phyloP scores from a whole-genome alignment of 2,113 vertebrate genomes.

The Myiagra hebetior region DNA sequence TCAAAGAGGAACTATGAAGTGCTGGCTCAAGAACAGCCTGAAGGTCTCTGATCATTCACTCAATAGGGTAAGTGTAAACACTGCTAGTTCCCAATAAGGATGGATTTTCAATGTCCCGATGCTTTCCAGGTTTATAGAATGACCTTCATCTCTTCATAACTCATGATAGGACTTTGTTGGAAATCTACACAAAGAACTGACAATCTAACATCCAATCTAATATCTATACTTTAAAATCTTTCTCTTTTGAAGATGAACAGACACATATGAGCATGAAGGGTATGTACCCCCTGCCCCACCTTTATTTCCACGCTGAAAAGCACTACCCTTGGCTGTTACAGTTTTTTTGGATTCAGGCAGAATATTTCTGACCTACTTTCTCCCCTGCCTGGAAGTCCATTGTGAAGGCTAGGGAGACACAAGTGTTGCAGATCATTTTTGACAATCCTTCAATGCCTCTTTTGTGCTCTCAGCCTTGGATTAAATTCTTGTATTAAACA shows the following conservation, averaged over 20 bases:
- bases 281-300: rapidly evolving
- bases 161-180: not conserved
- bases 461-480: not conserved
- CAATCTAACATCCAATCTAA: not conserved
- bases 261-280: not conserved
- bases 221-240: not conserved
- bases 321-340: not conserved
- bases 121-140: not conserved
- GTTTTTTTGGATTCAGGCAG: not conserved
- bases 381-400: not conserved
- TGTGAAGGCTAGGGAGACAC: not conserved
- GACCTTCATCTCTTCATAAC: not conserved
- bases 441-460: not conserved
- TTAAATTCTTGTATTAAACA: not conserved
- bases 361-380: not conserved
- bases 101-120: not conserved
- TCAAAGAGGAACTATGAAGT: not conserved
- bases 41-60: not conserved
- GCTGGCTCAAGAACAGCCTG: not conserved
- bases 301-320: not conserved
- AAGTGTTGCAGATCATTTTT: rapidly evolving
- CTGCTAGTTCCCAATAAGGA: not conserved
- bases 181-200: not conserved
- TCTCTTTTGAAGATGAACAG: not conserved
- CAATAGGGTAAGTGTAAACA: not conserved